These are phyloP conservation scores for Solen grandis DNA, from an alignment of 1,140 invertebrate genomes.

Conservation along the genomic window DNA sequence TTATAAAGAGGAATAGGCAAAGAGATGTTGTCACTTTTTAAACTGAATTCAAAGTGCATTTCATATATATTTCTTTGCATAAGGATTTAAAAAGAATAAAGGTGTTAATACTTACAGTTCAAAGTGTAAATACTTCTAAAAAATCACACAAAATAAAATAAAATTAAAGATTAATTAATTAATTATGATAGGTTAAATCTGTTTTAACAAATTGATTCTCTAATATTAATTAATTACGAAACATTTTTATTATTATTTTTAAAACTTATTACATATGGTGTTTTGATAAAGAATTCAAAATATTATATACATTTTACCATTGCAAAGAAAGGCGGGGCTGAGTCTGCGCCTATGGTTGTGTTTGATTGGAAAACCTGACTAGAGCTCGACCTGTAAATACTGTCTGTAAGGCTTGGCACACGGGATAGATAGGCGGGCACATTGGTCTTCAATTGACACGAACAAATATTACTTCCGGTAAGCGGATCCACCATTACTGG, in stretches of 20 bases:
- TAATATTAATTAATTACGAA: too few relatives aligned
- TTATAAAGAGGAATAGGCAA: neutral
- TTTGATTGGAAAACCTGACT: constrained; percentile 13
- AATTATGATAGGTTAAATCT: neutral
- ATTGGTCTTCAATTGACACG: constrained; percentile 44
- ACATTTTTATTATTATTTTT: neutral
- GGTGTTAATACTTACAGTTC: neutral
- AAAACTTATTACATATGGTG: neutral
- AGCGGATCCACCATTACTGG: constrained; percentile 49
- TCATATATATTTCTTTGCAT: neutral
- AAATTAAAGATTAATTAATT: neutral
- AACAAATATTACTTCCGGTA: constrained; percentile 36
- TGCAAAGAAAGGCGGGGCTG: constrained; percentile 37
- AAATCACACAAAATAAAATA: neutral
- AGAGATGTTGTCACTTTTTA: neutral
- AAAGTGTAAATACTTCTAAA: neutral
- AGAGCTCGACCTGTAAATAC: constrained; percentile 24
- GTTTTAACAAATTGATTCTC: too few relatives aligned
- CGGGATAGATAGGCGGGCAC: constrained; percentile 45
- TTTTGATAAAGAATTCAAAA: neutral
- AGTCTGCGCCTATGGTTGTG: constrained; percentile 27
- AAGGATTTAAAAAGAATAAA: neutral
- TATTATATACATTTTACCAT: constrained; percentile 24
- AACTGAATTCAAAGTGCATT: neutral
- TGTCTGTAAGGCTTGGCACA: constrained; percentile 42